Base-by-base conservation (phyloP, 2,113 vertebrate genomes). In the Gobiocypris rarus region DNA sequence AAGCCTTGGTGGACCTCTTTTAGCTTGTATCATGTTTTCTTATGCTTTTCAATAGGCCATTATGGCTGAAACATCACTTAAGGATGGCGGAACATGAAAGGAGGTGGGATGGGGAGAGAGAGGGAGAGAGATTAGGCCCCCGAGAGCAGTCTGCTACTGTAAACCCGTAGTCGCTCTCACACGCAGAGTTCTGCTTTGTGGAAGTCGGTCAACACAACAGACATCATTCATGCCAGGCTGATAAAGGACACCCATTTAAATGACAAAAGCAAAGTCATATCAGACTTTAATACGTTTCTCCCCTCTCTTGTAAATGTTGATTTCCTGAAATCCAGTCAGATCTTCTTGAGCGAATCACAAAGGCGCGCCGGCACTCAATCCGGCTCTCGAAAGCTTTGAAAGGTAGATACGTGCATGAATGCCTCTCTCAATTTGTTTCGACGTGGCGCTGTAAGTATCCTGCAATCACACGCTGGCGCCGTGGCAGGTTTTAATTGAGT, bases 401-500 rank as follows among this genome's bases (percentile, higher is more conserved):
- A 94, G 93, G 92, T 93, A 87, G 89, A 93, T 92, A 91, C 93
- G 92, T 93, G 93, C 91, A 85, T 89, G 93, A 95, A 94, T 90
- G 91, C 94, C 94, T 94, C 90, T 87, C 91, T 95, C 86, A 89
- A 92, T 94, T 95, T 96, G 95, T 96, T 97, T 91, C 92, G 89
- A 89, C 90, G 90, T 69, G 14, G 88, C 89, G 52, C 91, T 82
- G 89, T 94, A 93, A 94, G 91, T 91, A 93, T 95, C 94, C 93
- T 75, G 87, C 93, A 92, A 93, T 95, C 92, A 89, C 87, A 87
- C 92, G 90, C 95, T 95, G 48, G 78, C 22, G 80, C 94, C 91
- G 93, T 89, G 90, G 90, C 85, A 91, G 85, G 93, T 95, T 94
- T 97, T 96, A 97, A 97, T 95, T 94, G 93, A 94, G 95, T 94